These are phyloP conservation scores for Trichonephila inaurata DNA, from an alignment of 1,140 invertebrate species.

Conservation along the genomic window DNA sequence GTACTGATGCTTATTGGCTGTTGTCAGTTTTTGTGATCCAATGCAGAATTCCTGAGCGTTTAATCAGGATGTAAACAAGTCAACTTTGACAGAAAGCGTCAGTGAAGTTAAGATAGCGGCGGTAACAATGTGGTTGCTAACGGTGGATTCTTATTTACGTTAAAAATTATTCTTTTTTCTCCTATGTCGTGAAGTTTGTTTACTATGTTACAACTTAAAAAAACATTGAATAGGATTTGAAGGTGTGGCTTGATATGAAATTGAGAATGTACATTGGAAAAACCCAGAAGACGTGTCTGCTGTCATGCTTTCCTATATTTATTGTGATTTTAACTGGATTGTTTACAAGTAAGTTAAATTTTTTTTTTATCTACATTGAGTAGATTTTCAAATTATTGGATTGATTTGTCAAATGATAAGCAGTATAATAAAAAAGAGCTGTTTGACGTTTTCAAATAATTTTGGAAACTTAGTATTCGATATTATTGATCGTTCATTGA, in stretches of 20 bases:
- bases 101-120: conserved; percentile 69
- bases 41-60: background rate
- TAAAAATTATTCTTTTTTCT: background rate
- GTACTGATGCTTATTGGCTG: conserved; percentile 21
- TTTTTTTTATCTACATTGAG: too few species aligned
- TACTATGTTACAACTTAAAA: background rate
- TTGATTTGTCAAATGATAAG: too few species aligned
- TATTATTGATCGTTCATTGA: too few species aligned
- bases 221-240: background rate
- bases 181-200: background rate
- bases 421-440: too few species aligned
- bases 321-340: conserved; percentile 36
- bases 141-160: conserved; percentile 45
- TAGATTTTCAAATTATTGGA: too few species aligned
- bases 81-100: conserved; percentile 69
- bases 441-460: too few species aligned
- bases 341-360: conserved; percentile 36
- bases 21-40: background rate
- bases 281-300: conserved; percentile 23
- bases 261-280: background rate
- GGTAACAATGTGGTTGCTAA: conserved; percentile 65
- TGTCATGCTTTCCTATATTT: conserved; percentile 34
- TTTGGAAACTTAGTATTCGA: too few species aligned
- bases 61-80: conserved; percentile 71
- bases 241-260: conserved; percentile 13